Conservation (phyloP, 2,888 invertebrate species). For the Halictus quadricinctus region DNA sequence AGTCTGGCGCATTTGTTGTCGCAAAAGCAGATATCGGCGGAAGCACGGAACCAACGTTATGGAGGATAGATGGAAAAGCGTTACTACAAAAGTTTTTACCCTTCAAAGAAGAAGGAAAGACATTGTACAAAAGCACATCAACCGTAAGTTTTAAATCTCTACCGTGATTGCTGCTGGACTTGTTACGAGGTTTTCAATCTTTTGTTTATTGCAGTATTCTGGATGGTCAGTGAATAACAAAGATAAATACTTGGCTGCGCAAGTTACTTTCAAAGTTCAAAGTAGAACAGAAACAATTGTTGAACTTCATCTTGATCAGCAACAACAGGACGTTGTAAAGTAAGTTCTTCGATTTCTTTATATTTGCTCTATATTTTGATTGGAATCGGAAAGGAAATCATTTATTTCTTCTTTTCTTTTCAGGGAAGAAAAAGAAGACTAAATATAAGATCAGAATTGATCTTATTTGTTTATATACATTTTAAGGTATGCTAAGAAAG, state of each 20-base stretch:
- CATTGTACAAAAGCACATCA: conserved; percentile 84
- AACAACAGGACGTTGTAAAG: conserved; percentile 78
- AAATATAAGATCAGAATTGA: conserved; percentile 74
- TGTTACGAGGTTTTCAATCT: background rate
- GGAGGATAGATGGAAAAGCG: conserved; percentile 86
- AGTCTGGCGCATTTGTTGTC: conserved; percentile 85
- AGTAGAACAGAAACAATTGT: conserved; percentile 83
- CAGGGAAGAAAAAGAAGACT: conserved; percentile 80
- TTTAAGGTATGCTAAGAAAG: conserved; percentile 72
- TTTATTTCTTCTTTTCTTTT: conserved; percentile 53
- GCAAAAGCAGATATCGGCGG: conserved; percentile 84
- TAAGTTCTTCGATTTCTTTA: conserved; percentile 62
- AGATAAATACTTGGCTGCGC: conserved; percentile 83
- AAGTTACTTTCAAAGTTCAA: conserved; percentile 83
- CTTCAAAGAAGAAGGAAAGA: conserved; percentile 83
- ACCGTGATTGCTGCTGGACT: background rate
- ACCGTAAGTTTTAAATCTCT: conserved; percentile 79
- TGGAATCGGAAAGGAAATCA: background rate
- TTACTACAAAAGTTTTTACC: conserved; percentile 86
- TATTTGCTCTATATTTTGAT: background rate
- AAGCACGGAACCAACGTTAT: conserved; percentile 84
- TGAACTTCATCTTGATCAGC: conserved; percentile 81
- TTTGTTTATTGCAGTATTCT: conserved; percentile 80
- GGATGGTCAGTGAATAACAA: conserved; percentile 83
- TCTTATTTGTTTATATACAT: conserved; percentile 77